These are phyloP conservation scores for Epizoanthus scotinus DNA, from an alignment of 92 coral and sea anemone genomes.

Conservation along the genomic window DNA sequence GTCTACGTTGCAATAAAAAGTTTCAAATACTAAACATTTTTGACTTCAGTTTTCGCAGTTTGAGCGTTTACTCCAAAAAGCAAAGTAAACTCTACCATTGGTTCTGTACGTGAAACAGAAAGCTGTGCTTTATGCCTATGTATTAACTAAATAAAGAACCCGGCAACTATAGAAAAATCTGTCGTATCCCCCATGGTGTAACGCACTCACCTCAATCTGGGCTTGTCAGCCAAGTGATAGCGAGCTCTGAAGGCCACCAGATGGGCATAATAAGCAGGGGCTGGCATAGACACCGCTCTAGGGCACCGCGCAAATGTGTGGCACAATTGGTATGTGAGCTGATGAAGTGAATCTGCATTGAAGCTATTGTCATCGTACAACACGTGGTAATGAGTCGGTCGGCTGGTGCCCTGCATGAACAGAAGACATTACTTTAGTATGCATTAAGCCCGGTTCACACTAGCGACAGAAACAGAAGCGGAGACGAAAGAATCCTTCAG, in stretches of 20 bases:
- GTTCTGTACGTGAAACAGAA: too few species aligned
- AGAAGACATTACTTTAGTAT: background rate
- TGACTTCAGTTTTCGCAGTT: too few species aligned
- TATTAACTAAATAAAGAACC: too few species aligned
- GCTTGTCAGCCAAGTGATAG: slow-evolving; percentile 32
- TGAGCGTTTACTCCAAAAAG: too few species aligned
- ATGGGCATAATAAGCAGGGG: slow-evolving; percentile 54
- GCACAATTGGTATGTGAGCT: slow-evolving; percentile 51
- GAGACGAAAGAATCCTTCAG: too few species aligned
- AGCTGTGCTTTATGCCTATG: too few species aligned
- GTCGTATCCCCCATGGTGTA: background rate
- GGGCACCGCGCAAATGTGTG: slow-evolving; percentile 56
- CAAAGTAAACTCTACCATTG: too few species aligned
- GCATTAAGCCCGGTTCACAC: too few species aligned
- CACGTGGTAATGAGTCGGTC: slow-evolving; percentile 53
- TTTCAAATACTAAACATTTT: too few species aligned
- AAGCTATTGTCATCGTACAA: slow-evolving; percentile 48
- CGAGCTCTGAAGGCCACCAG: slow-evolving; percentile 57
- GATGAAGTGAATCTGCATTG: slow-evolving; percentile 49
- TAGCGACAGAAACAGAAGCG: too few species aligned
- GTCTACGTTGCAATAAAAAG: too few species aligned
- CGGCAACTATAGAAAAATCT: too few species aligned
- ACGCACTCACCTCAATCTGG: background rate
- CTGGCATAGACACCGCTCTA: slow-evolving; percentile 50
- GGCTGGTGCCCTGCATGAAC: slow-evolving; percentile 46